Percentiles rank a stretch among this genome's conserved stretches.
Conservation (phyloP, 2,797 vertebrate species). For the Brachymystax lenok region DNA sequence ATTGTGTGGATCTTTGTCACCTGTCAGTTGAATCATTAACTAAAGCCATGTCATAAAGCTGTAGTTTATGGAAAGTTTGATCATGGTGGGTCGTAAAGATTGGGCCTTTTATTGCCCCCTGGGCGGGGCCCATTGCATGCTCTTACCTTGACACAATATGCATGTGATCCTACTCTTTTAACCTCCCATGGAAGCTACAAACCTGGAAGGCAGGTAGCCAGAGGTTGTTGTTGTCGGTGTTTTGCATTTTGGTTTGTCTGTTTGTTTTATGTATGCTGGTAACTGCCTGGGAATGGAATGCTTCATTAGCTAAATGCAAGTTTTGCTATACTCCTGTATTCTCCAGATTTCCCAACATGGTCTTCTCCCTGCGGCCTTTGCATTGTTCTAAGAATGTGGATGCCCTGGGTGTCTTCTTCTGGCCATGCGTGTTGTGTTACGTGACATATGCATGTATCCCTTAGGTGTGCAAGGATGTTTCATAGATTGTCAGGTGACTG, state of each 20-base stretch:
- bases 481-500: background rate
- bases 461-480: background rate
- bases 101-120: constrained; percentile 42
- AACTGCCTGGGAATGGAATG: background rate
- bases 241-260: background rate
- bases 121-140: constrained; percentile 13
- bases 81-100: constrained; percentile 57
- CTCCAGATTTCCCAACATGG: background rate
- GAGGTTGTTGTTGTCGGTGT: background rate
- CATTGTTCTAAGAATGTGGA: background rate
- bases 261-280: background rate
- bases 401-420: background rate
- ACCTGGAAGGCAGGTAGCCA: background rate
- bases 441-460: background rate
- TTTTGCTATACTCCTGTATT: background rate
- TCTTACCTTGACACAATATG: constrained; percentile 56
- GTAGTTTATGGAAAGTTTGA: constrained; percentile 66
- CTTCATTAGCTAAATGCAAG: background rate
- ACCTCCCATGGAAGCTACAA: background rate
- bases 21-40: constrained; percentile 68
- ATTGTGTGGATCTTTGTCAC: constrained; percentile 46
- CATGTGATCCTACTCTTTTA: constrained; percentile 14
- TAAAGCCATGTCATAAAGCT: constrained; percentile 50
- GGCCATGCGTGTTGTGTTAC: background rate
- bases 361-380: background rate